phyloP scores from a whole-genome alignment of 37 sponge, comb jelly and placozoan species.

The Aphrocallistes beatrix region DNA sequence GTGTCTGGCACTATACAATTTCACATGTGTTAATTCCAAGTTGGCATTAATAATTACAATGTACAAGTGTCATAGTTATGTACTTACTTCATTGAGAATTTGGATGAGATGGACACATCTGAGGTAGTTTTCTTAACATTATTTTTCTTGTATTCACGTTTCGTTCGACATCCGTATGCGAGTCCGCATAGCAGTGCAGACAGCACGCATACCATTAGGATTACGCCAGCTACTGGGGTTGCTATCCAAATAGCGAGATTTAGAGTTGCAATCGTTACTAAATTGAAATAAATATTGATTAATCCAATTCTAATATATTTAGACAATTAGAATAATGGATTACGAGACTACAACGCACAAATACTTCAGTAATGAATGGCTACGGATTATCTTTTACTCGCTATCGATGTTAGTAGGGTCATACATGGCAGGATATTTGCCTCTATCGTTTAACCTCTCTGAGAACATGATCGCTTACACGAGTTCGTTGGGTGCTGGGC shows the following conservation, averaged over 20 bases:
- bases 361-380: neutral
- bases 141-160: neutral
- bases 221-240: neutral
- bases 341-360: neutral
- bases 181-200: neutral
- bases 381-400: constrained; percentile 40
- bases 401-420: constrained; percentile 84
- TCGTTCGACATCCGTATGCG: neutral
- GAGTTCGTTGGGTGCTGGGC: constrained; percentile 84
- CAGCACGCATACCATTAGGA: neutral
- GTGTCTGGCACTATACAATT: neutral
- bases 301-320: neutral
- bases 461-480: constrained; percentile 32
- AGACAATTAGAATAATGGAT: neutral
- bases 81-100: neutral
- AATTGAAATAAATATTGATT: neutral
- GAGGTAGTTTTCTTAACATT: neutral
- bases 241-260: neutral
- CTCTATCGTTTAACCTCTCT: constrained; percentile 67
- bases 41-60: neutral
- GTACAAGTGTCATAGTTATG: neutral
- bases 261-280: neutral
- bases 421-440: constrained; percentile 77
- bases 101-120: neutral
- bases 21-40: neutral